phyloP scores from a whole-genome alignment of 2,797 vertebrate genomes.

The Xiphorhynchus erythropygius region DNA sequence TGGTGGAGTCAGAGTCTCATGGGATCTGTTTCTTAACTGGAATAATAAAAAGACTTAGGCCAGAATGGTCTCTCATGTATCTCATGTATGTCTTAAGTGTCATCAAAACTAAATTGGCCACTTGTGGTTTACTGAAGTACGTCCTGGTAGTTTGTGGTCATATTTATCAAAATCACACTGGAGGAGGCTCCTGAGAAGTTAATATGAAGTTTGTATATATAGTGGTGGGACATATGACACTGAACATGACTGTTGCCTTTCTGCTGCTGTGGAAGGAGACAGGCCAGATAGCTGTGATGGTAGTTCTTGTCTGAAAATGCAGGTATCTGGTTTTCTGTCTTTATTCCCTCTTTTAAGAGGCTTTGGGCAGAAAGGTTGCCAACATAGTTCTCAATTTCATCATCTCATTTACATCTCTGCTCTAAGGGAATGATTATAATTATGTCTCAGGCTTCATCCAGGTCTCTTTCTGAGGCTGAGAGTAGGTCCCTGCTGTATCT shows the following conservation, averaged over 20 bases:
- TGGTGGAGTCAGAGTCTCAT: accelerated
- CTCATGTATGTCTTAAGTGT: neutral
- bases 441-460: neutral
- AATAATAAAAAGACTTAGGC: neutral
- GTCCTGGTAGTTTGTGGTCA: neutral
- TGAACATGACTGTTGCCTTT: accelerated
- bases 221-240: neutral
- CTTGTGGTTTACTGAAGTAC: neutral
- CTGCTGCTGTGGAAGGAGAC: neutral
- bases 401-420: neutral
- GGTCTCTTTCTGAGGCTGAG: neutral
- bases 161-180: neutral
- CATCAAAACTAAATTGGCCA: neutral
- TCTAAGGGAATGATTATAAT: neutral
- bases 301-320: neutral
- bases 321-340: neutral
- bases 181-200: neutral
- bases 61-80: neutral
- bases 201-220: neutral
- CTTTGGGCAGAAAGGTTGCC: neutral
- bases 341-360: neutral
- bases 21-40: neutral
- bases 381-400: neutral
- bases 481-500: neutral
- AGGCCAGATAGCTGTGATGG: neutral